Evolutionary conservation across 2,888 invertebrate genomes (phyloP), one percentile per base, ranked within the genome.

Genomic region (Tolmerus cingulatus): DNA sequence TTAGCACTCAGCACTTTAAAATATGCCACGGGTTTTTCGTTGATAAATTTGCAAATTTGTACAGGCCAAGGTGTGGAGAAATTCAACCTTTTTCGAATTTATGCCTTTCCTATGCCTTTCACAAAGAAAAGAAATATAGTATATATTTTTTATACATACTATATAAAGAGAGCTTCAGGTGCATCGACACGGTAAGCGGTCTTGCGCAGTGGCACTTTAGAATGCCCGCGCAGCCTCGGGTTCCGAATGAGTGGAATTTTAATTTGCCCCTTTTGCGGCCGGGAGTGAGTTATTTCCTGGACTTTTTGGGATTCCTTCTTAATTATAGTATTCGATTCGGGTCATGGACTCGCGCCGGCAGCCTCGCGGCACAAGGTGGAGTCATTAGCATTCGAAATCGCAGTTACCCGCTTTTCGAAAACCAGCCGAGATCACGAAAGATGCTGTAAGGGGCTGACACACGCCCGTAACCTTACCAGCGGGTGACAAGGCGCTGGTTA

Each of bases 21-120:
- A 85, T 85, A 74, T 85, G 46, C 74, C 74, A 85, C 43, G 19
- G 85, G 85, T 30, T 74, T 66, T 74, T 85, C 27, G 85, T 46
- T 34, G 85, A 85, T 74, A 74, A 85, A 85, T 85, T 85, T 85
- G 85, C 85, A 85, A 85, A 85, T 85, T 85, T 85, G 85, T 74
- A 74, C 79, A 74, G 23, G 57, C 82, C 19, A 23, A 84, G 82
- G 82, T 84, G 82, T 84, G 82, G 85, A 85, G 85, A 85, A 85
- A 85, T 74, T 85, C 85, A 74, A 66, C 30, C 43, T 55, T 82
- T 82, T 82, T 27, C n/a, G 66, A 57, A 82, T 82, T 82, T 37
- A 82, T 82, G n/a, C 66, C 82, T 78, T 82, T 57, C 66, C 82
- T 78, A 78, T 23, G 19, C 82, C 82, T 66, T 66, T 82, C 82